These are phyloP conservation scores for Radopholus similis DNA, from an alignment of 1,140 invertebrate species.

Conservation along the genomic window DNA sequence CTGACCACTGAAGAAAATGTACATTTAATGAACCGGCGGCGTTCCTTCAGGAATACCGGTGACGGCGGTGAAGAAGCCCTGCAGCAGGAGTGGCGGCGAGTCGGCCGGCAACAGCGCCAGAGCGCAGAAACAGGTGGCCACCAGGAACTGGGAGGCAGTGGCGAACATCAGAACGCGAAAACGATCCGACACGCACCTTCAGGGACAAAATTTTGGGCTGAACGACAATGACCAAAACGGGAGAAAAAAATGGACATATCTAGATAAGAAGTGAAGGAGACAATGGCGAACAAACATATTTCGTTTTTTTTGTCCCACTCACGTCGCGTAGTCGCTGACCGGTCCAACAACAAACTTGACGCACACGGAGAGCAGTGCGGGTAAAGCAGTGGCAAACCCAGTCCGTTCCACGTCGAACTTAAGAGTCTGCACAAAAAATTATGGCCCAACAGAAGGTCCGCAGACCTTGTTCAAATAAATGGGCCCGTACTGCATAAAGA, in stretches of 20 bases:
- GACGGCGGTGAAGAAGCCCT: slow-evolving; percentile 41
- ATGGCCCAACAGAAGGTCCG: neutral
- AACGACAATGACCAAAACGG: neutral
- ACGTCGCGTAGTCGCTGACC: slow-evolving; percentile 27
- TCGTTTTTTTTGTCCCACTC: too few relatives aligned
- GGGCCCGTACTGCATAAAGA: slow-evolving; percentile 53
- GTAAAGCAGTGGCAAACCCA: slow-evolving; percentile 42
- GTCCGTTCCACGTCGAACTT: slow-evolving; percentile 46
- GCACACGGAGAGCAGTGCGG: slow-evolving; percentile 29
- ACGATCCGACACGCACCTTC: slow-evolving; percentile 18
- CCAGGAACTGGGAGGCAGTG: slow-evolving; percentile 41
- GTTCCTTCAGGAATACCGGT: too few relatives aligned
- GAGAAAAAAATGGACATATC: slow-evolving; percentile 14
- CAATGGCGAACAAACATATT: slow-evolving; percentile 6
- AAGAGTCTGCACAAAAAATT: slow-evolving; percentile 7
- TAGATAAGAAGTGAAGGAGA: slow-evolving; percentile 32
- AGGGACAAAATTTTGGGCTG: too few relatives aligned
- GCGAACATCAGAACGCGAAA: slow-evolving; percentile 17
- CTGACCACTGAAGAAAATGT: too few relatives aligned
- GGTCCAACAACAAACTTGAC: slow-evolving; percentile 46
- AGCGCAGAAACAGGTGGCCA: slow-evolving; percentile 46
- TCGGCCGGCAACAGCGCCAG: slow-evolving; percentile 41
- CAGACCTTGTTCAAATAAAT: slow-evolving; percentile 52
- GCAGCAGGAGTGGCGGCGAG: slow-evolving; percentile 23
- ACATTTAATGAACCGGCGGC: too few relatives aligned